Percentiles rank a stretch among this genome's conserved stretches.
These are phyloP conservation scores for Labroides dimidiatus DNA, from an alignment of 2,797 vertebrate genomes.

Conservation along the genomic window DNA sequence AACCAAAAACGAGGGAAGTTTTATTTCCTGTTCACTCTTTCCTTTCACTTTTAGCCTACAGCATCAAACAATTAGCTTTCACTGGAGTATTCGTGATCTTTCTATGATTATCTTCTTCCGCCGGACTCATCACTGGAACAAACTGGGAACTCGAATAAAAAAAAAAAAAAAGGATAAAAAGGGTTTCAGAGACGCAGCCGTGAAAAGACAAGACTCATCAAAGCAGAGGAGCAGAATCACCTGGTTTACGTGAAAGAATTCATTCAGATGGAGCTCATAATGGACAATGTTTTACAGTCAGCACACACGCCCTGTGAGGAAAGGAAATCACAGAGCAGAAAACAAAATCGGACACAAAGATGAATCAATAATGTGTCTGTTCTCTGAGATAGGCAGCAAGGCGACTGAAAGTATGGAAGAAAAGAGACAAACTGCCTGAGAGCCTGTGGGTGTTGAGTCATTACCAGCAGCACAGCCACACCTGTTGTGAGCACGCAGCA, in stretches of 20 bases:
- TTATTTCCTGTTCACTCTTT: slow-evolving; percentile 60
- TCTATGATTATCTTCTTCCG: slow-evolving; percentile 48
- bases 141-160: slow-evolving; percentile 34
- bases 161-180: slow-evolving; percentile 27
- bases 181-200: slow-evolving; percentile 15
- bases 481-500: slow-evolving; percentile 48
- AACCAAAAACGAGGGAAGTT: slow-evolving; percentile 69
- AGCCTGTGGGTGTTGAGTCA: slow-evolving; percentile 38
- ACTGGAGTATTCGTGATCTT: slow-evolving; percentile 59
- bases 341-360: slow-evolving; percentile 34
- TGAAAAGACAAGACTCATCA: slow-evolving; percentile 53
- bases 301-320: slow-evolving; percentile 39
- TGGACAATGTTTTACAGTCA: slow-evolving; percentile 53
- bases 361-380: slow-evolving; percentile 22
- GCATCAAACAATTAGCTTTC: slow-evolving; percentile 41
- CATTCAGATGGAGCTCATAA: slow-evolving; percentile 48
- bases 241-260: slow-evolving; percentile 49
- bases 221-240: slow-evolving; percentile 21
- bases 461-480: slow-evolving; percentile 48
- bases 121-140: slow-evolving; percentile 45
- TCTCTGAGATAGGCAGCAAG: slow-evolving; percentile 5
- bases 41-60: slow-evolving; percentile 51
- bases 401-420: slow-evolving; percentile 8
- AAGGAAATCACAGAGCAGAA: slow-evolving; percentile 47
- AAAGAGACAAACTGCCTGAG: slow-evolving; percentile 8